These are phyloP conservation scores for Sinotaia quadrata DNA, from an alignment of 2,888 invertebrate genomes.

Conservation along the genomic window DNA sequence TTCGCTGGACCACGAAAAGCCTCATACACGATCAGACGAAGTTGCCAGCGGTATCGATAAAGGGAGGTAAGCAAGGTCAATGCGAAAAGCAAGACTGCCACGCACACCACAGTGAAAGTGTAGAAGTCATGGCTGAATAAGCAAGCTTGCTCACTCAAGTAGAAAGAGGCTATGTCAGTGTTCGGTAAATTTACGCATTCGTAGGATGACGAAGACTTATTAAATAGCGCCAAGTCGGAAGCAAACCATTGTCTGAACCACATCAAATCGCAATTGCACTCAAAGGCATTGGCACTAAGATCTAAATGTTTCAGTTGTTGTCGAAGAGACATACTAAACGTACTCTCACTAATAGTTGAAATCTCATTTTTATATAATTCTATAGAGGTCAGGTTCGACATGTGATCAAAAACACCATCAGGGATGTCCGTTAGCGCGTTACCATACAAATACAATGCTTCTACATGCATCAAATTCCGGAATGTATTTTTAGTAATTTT, in stretches of 20 bases:
- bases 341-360: conserved; percentile 22
- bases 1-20: neutral
- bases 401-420: conserved; percentile 14
- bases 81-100: conserved; percentile 30
- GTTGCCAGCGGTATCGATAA: conserved; percentile 76
- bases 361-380: conserved; percentile 33
- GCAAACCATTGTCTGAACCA: conserved; percentile 42
- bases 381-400: neutral
- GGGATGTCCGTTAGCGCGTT: conserved; percentile 24
- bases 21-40: conserved; percentile 74
- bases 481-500: conserved; percentile 15
- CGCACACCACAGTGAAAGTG: conserved; percentile 24
- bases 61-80: conserved; percentile 50
- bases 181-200: conserved; percentile 10
- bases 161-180: neutral
- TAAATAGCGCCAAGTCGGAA: neutral
- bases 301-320: conserved; percentile 70
- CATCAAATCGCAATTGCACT: conserved; percentile 76
- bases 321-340: conserved; percentile 24
- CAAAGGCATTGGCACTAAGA: conserved; percentile 76
- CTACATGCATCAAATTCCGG: neutral
- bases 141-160: conserved; percentile 28
- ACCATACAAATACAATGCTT: conserved; percentile 16
- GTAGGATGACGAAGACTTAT: neutral
- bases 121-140: conserved; percentile 21